Conservation (phyloP, 1,140 invertebrate genomes). For the Oncopeltus fasciatus region DNA sequence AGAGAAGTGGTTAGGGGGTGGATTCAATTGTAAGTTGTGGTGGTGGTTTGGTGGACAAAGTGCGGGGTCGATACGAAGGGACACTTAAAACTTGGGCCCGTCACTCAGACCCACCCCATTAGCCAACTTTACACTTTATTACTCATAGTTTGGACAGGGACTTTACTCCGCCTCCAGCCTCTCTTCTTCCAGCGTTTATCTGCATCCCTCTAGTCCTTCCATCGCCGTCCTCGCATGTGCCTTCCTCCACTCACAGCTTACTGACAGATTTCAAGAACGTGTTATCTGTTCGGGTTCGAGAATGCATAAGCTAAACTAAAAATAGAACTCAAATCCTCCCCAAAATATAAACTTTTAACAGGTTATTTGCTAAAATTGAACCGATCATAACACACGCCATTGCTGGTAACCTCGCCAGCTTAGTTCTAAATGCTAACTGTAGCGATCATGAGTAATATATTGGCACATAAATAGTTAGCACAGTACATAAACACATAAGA, state of each 20-base stretch:
- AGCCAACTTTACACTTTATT: slow-evolving; percentile 9
- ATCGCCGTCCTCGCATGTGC: background rate
- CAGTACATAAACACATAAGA: no score
- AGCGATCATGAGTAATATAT: no score
- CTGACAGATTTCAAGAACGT: no score
- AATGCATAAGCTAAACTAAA: no score
- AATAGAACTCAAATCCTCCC: no score
- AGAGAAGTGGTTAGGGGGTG: background rate
- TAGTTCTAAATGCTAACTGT: no score
- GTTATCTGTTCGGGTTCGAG: no score
- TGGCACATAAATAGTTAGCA: no score
- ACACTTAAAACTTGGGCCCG: background rate
- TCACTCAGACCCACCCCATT: slow-evolving; percentile 1
- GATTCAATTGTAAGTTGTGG: background rate
- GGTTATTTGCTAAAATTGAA: no score
- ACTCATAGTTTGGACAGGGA: background rate
- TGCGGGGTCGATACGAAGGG: background rate
- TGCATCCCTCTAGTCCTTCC: background rate
- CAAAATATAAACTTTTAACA: no score
- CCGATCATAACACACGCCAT: no score
- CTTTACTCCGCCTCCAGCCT: background rate
- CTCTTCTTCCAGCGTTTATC: background rate
- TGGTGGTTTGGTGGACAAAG: slow-evolving; percentile 1
- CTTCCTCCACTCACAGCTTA: background rate
- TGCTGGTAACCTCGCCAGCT: no score